Conservation (phyloP, 2,888 invertebrate genomes). For the Nyleta sp. region DNA sequence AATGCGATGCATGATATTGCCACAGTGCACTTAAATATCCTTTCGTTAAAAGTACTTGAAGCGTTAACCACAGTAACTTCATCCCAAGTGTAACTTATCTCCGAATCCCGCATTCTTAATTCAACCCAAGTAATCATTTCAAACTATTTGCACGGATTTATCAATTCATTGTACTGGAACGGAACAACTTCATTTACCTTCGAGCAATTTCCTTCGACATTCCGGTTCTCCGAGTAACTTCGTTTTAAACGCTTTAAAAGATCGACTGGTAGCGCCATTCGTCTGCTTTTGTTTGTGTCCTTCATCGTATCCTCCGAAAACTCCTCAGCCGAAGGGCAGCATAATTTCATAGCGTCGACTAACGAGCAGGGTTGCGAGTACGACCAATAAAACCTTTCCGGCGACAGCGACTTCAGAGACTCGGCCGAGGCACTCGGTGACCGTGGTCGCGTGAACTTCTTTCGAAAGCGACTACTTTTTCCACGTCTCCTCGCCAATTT, state of each 20-base stretch:
- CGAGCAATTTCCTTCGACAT: slow-evolving; percentile 1
- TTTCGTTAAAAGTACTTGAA: neutral
- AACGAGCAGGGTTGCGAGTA: neutral
- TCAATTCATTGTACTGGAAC: slow-evolving; percentile 5
- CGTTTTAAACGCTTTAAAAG: slow-evolving; percentile 23
- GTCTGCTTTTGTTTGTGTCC: slow-evolving; percentile 6
- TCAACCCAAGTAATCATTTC: slow-evolving; percentile 7
- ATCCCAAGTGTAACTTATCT: neutral
- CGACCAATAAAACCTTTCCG: neutral
- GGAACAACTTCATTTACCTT: slow-evolving; percentile 14
- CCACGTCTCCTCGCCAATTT: neutral
- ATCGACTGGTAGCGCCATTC: neutral
- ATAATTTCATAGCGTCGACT: slow-evolving; percentile 1
- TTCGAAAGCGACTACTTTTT: too few relatives aligned
- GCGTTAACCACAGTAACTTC: neutral
- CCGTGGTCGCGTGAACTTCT: neutral
- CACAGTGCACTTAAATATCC: too few relatives aligned
- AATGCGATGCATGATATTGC: too few relatives aligned
- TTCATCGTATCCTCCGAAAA: slow-evolving; percentile 17
- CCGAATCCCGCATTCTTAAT: neutral
- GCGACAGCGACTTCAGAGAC: slow-evolving; percentile 6
- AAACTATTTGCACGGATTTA: neutral
- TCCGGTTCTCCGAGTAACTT: slow-evolving; percentile 16
- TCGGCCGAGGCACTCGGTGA: slow-evolving; percentile 1
- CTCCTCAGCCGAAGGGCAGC: slow-evolving; percentile 5